Conservation (phyloP, 2,797 vertebrate genomes). For the Lophotriccus pileatus region DNA sequence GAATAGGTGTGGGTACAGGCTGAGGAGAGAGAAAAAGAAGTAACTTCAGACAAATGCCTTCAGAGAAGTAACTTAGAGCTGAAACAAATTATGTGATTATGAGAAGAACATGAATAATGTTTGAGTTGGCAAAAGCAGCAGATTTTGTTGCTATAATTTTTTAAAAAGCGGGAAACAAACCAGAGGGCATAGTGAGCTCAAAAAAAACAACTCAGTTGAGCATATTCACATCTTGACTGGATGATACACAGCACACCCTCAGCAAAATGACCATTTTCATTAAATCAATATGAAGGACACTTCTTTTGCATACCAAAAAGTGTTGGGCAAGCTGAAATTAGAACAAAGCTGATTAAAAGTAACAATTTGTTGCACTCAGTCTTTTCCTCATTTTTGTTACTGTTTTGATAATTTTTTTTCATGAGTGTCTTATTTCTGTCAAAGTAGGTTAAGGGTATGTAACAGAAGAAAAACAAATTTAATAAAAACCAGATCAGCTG, state of each 20-base stretch:
- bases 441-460: neutral
- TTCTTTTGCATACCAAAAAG: slow-evolving; percentile 20
- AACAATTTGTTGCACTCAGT: neutral
- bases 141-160: neutral
- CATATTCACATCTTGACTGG: neutral
- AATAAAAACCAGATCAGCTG: neutral
- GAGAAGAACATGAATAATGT: neutral
- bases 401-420: neutral
- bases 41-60: neutral
- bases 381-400: neutral
- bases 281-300: slow-evolving; percentile 19
- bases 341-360: slow-evolving; percentile 8
- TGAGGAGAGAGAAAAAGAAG: neutral
- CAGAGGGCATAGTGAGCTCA: neutral
- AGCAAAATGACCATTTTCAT: slow-evolving; percentile 62
- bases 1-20: neutral
- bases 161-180: neutral
- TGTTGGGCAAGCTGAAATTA: neutral
- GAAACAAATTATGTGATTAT: neutral
- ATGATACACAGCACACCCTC: slow-evolving; percentile 5
- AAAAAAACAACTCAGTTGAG: neutral
- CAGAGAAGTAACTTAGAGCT: neutral
- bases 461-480: neutral
- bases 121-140: neutral
- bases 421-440: neutral